Conservation (phyloP, 2,888 invertebrate species). For the Clivina fossor region DNA sequence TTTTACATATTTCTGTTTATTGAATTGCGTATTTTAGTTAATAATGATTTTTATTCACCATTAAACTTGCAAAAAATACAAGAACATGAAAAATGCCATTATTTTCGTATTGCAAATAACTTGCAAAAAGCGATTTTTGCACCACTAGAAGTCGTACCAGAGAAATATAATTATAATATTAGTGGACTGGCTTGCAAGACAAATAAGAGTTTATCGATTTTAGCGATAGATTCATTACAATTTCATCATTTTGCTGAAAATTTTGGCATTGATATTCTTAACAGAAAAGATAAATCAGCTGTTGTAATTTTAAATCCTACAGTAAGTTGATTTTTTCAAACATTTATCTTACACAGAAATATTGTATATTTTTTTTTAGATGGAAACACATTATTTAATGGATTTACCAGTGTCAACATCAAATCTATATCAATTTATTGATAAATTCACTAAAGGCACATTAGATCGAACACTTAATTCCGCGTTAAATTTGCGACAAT, state of each 20-base stretch:
- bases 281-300: conserved; percentile 63
- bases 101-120: conserved; percentile 53
- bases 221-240: conserved; percentile 73
- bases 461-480: conserved; percentile 48
- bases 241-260: conserved; percentile 75
- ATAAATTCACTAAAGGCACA: conserved; percentile 55
- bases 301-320: conserved; percentile 71
- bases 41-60: conserved; percentile 58
- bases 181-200: conserved; percentile 58
- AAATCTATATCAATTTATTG: conserved; percentile 58
- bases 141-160: conserved; percentile 44
- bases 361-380: conserved; percentile 54
- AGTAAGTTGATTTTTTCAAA: conserved; percentile 53
- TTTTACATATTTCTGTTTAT: too few species aligned
- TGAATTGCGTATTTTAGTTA: conserved; percentile 33
- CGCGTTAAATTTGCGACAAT: neutral
- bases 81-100: conserved; percentile 44
- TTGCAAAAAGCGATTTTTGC: conserved; percentile 50
- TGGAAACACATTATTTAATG: conserved; percentile 70
- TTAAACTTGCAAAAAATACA: conserved; percentile 52
- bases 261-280: conserved; percentile 69
- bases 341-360: neutral
- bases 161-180: conserved; percentile 48
- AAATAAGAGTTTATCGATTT: conserved; percentile 63
- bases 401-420: conserved; percentile 56